phyloP scores from a whole-genome alignment of 2,888 invertebrate genomes.

The Drosophila diplacantha region DNA sequence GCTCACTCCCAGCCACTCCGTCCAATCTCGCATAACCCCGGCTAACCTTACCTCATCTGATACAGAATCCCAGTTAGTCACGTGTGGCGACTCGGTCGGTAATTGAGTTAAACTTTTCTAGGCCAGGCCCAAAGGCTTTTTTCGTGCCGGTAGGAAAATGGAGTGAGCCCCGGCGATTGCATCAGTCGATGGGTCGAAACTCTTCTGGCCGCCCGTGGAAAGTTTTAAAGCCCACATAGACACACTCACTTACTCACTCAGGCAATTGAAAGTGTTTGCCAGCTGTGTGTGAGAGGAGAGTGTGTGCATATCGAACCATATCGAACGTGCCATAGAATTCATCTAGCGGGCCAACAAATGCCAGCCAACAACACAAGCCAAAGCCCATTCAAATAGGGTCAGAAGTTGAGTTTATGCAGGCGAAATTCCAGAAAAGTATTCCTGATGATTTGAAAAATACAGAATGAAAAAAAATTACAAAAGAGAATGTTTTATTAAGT shows the following conservation, averaged over 20 bases:
- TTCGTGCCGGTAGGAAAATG: slow-evolving; percentile 7
- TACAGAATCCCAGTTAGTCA: slow-evolving; percentile 53
- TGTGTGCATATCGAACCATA: slow-evolving; percentile 35
- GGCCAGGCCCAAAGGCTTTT: slow-evolving; percentile 51
- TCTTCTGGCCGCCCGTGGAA: slow-evolving; percentile 39
- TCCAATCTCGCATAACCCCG: slow-evolving; percentile 31
- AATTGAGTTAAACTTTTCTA: slow-evolving; percentile 71
- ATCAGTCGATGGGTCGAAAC: slow-evolving; percentile 51
- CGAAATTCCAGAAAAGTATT: background rate
- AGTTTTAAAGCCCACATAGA: slow-evolving; percentile 50
- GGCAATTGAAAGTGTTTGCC: slow-evolving; percentile 40
- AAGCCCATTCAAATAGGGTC: slow-evolving; percentile 25
- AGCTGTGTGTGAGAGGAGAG: slow-evolving; percentile 10
- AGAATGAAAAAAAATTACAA: fast-evolving
- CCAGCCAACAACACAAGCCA: slow-evolving; percentile 23
- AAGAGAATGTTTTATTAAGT: background rate
- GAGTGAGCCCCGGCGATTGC: slow-evolving; percentile 57
- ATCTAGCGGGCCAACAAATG: slow-evolving; percentile 41
- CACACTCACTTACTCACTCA: slow-evolving; percentile 8
- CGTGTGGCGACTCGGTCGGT: slow-evolving; percentile 59
- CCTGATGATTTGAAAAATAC: background rate
- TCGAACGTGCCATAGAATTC: slow-evolving; percentile 47
- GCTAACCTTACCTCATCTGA: slow-evolving; percentile 36
- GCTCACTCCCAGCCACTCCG: slow-evolving; percentile 41
- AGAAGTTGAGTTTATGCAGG: slow-evolving; percentile 21